These are phyloP conservation scores for Gortyna flavago DNA, from an alignment of 2,888 invertebrate species.

Conservation along the genomic window DNA sequence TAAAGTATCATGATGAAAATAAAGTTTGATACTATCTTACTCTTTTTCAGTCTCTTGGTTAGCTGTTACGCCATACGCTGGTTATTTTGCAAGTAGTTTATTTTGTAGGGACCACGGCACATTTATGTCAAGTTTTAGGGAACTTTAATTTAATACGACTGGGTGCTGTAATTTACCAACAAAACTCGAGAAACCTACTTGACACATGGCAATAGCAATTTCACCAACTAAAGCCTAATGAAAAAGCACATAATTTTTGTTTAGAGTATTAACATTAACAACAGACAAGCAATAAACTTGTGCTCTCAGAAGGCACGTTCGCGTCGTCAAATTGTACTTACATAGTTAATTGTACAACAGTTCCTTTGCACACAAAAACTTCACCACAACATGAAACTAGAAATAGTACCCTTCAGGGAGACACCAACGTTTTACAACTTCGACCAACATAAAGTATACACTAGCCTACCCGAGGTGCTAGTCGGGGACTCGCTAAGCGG, in stretches of 20 bases:
- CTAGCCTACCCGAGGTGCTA: slow-evolving; percentile 73
- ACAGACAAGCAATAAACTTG: slow-evolving; percentile 62
- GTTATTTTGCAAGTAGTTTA: not conserved
- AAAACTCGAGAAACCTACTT: slow-evolving; percentile 39
- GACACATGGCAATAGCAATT: slow-evolving; percentile 38
- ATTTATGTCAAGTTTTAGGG: slow-evolving; percentile 11
- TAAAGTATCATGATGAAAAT: not conserved
- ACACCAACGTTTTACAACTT: slow-evolving; percentile 75
- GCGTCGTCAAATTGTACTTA: slow-evolving; percentile 71
- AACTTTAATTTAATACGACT: slow-evolving; percentile 28
- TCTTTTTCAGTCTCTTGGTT: not conserved
- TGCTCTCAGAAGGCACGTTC: slow-evolving; percentile 68
- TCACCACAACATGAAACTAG: slow-evolving; percentile 69
- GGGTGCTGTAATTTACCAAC: slow-evolving; percentile 15
- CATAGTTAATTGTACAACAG: slow-evolving; percentile 70
- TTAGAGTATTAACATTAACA: slow-evolving; percentile 64
- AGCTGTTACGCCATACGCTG: not conserved
- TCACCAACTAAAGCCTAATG: slow-evolving; percentile 53
- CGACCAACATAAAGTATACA: slow-evolving; percentile 75
- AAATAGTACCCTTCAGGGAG: slow-evolving; percentile 69
- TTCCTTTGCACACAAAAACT: slow-evolving; percentile 69
- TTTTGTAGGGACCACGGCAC: not conserved
- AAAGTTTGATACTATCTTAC: not conserved
- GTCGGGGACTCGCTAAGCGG: slow-evolving; percentile 80
- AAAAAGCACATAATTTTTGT: slow-evolving; percentile 64